Conservation (phyloP, 2,888 invertebrate species). For the Pediacus dermestoides region DNA sequence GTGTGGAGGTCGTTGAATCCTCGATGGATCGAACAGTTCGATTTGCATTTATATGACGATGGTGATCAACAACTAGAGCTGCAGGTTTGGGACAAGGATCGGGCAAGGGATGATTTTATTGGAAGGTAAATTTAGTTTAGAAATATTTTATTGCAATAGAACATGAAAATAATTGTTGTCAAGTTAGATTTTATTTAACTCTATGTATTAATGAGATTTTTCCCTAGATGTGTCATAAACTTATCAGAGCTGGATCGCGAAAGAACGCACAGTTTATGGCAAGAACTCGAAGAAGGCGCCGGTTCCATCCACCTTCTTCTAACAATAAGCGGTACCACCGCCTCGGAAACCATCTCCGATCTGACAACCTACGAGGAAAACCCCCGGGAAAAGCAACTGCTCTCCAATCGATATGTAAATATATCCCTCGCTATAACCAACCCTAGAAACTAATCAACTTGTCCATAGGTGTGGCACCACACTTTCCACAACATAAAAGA, state of each 20-base stretch:
- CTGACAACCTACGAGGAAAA: slow-evolving; percentile 80
- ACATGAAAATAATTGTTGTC: background rate
- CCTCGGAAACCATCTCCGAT: slow-evolving; percentile 89
- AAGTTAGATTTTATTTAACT: background rate
- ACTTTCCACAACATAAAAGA: slow-evolving; percentile 75
- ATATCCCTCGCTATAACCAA: background rate
- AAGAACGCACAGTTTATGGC: slow-evolving; percentile 86
- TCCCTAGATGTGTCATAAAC: slow-evolving; percentile 76
- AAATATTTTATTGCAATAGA: slow-evolving; percentile 28
- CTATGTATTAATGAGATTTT: background rate
- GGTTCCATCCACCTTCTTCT: slow-evolving; percentile 82
- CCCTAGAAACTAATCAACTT: slow-evolving; percentile 1
- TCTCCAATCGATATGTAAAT: slow-evolving; percentile 70
- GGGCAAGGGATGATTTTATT: slow-evolving; percentile 82
- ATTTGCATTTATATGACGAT: slow-evolving; percentile 93
- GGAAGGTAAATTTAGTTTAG: slow-evolving; percentile 58
- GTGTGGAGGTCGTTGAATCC: slow-evolving; percentile 82
- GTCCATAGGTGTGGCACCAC: slow-evolving; percentile 60
- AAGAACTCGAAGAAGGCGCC: slow-evolving; percentile 84
- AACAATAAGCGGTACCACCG: slow-evolving; percentile 93
- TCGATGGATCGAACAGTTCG: slow-evolving; percentile 95
- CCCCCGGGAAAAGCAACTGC: slow-evolving; percentile 62
- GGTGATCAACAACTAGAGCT: slow-evolving; percentile 89
- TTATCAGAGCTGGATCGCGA: slow-evolving; percentile 80
- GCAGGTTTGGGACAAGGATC: slow-evolving; percentile 86